Evolutionary conservation across 2,113 vertebrate species (phyloP), one percentile per base, ranked within the genome.

Genomic region (Poicephalus meyeri): DNA sequence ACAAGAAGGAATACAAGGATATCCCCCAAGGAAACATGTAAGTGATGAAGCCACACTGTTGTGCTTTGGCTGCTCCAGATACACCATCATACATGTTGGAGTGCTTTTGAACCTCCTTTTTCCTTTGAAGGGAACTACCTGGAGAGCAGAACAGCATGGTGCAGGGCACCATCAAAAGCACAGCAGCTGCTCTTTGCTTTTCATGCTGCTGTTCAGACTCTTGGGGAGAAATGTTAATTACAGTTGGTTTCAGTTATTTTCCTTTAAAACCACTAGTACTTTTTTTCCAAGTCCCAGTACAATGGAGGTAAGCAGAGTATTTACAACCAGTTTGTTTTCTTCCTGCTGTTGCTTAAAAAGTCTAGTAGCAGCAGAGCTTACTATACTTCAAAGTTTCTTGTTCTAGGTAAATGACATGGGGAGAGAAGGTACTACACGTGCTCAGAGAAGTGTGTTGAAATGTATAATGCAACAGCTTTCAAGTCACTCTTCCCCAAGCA

Each of bases 301-400:
- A 46, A 39, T 64, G 29, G 17, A 82, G 44, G 42, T 89, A 77
- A 80, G 58, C 49, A 86, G 83, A 83, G 55, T 93, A 82, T 82
- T 93, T 89, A 77, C 37, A 82, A 20, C 16, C 44, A 47, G 46
- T 73, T 91, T 70, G 46, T 76, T 92, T 86, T 21, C 65, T 93
- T 87, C 84, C 88, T 88, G 78, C 74, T 82, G 53, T 73, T 10
- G 0, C 46, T 76, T 95, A 63, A 87, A 79, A 46, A 53, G 33
- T 42, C 41, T 86, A 46, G 64, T 60, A 91, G 89, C 31, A 58
- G 55, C 50, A 84, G 60, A 69, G 58, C 46, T 95, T 86, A 44
- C 12, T 90, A 35, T 35, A 80, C 71, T 93, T 96, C 81, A 63
- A 42, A 92, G 81, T 85, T 86, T 74, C 68, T 83, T 85, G 14